Evolutionary conservation across 2,797 vertebrate genomes (phyloP), one percentile per base, ranked within the genome.

Genomic region (Scyliorhinus canicula): DNA sequence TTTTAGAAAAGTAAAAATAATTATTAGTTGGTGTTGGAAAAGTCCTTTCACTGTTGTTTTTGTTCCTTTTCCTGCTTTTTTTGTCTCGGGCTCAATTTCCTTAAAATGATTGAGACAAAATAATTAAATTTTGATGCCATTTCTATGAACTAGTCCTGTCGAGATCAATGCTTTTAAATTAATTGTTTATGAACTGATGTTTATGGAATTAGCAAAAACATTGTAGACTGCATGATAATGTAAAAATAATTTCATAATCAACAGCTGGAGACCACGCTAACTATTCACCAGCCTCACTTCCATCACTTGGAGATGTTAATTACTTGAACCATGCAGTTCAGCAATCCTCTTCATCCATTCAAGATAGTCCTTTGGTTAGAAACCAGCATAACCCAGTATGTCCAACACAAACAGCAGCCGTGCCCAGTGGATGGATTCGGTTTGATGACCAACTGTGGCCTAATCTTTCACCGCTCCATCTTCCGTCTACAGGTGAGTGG

Each of bases 361-460:
- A 96, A n/a, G 95, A 96, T 95, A 95, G 96, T 95, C 86, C 55
- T 90, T 90, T 90, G 14, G 28, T 60, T 4, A 57, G 55, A 35
- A 60, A 52, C 19, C 67, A 52, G 26, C 69, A 74, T 74, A 71
- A 28, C 31, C 31, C 67, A 52, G 26, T 71, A 14, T 52, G 28
- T 47, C 16, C 16, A 6, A 50, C 67, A 35, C 96, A 96, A 82
- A 69, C 97, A 82, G 96, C 96, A 0, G 96, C 96, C 0, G 97
- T 97, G 95, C 96, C 97, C 95, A 97, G 96, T 95, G 95, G 95
- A 77, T 98, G 97, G 98, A 97, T 98, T 95, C 97, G 97, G 26
- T 98, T 98, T 97, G 97, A 98, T 95, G 97, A 98, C 93, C 74
- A 95, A 0, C 96, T 96, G 0, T 98, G 97, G 97, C 77, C 95